Percentiles rank a stretch among this genome's conserved stretches.
Conservation (phyloP, 2,797 vertebrate genomes). For the Eulemur mongoz region DNA sequence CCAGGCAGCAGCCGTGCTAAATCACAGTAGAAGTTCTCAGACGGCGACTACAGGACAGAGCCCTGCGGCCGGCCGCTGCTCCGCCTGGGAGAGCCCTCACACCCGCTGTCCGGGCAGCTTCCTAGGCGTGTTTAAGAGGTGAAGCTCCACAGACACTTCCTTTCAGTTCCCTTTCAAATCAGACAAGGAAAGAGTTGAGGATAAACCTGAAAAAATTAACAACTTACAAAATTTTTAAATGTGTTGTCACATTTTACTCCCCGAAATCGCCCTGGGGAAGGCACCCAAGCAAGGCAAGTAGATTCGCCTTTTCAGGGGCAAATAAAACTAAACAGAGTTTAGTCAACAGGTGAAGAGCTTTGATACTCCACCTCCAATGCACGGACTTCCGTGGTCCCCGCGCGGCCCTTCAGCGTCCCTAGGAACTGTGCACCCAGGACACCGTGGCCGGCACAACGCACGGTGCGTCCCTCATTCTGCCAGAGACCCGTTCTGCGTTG, state of each 20-base stretch:
- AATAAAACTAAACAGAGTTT: not conserved
- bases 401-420: not conserved
- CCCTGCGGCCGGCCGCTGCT: not conserved
- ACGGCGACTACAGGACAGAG: not conserved
- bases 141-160: not conserved
- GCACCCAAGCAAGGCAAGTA: not conserved
- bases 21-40: rapidly evolving
- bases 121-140: not conserved
- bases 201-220: not conserved
- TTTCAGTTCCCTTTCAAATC: not conserved
- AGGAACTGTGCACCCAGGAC: not conserved
- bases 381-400: not conserved
- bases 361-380: not conserved
- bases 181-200: not conserved
- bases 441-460: not conserved
- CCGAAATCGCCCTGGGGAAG: not conserved
- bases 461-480: not conserved
- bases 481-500: rapidly evolving
- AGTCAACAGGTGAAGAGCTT: not conserved
- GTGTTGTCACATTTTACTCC: not conserved
- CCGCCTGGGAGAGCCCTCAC: rapidly evolving
- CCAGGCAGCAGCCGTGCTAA: not conserved
- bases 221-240: not conserved
- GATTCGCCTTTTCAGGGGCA: not conserved
- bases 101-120: rapidly evolving